These are phyloP conservation scores for Coptodon rendalli DNA, from an alignment of 2,113 vertebrate species.

Conservation along the genomic window DNA sequence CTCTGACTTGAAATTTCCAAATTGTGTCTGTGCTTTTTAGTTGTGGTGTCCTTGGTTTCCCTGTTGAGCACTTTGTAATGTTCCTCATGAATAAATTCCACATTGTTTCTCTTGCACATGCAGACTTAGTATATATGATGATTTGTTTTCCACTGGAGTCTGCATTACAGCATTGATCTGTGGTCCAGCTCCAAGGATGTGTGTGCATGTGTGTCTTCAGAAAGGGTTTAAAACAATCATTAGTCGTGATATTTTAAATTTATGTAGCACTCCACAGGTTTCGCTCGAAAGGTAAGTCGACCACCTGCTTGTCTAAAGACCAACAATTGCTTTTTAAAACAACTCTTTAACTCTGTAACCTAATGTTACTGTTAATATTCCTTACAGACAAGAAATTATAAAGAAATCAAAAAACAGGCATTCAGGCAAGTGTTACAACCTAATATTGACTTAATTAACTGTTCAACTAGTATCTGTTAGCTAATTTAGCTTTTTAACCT, in stretches of 20 bases:
- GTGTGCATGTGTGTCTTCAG: background rate
- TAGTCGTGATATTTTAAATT: background rate
- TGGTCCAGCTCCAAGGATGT: background rate
- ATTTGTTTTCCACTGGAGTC: background rate
- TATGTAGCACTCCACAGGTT: background rate
- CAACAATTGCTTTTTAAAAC: background rate
- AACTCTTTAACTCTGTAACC: background rate
- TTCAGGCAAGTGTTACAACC: background rate
- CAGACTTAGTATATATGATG: background rate
- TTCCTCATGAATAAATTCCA: slow-evolving; percentile 15
- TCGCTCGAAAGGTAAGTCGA: background rate
- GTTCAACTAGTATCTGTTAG: background rate
- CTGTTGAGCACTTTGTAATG: background rate
- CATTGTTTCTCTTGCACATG: background rate
- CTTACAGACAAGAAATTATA: background rate
- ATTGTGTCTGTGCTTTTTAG: background rate
- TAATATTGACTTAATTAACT: background rate
- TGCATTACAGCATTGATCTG: background rate
- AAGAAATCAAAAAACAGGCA: background rate
- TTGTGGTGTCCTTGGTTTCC: slow-evolving; percentile 15
- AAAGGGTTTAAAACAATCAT: background rate
- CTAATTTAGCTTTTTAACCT: background rate
- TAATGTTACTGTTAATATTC: background rate
- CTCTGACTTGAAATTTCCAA: background rate
- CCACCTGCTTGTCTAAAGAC: background rate